Base-by-base conservation (phyloP, 2,113 vertebrate species). In the Mesoclemmys tuberculata region DNA sequence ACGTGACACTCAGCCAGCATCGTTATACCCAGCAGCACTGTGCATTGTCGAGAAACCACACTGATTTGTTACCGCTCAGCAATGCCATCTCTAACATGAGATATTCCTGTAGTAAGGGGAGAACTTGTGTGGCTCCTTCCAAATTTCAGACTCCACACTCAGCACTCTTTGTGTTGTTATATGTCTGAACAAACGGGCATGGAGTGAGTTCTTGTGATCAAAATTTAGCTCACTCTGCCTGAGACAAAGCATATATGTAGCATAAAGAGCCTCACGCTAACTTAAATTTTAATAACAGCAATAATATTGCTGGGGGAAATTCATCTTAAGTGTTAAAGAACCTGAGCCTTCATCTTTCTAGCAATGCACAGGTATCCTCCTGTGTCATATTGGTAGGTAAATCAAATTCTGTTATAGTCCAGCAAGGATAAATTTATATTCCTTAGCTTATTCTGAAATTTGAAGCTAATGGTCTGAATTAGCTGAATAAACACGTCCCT, bases 361-460 rank as follows among this genome's bases (percentile, higher is more conserved):
- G 91, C 93, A 27, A 27, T 96, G 86, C 95, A 92, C 84, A 84
- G 84, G 61, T 97, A 92, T 93, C 95, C 82, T 94, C 51, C 1
- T 16, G 46, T 54, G 55, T 85, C 77, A n/a, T 2, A 22, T 84
- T 97, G 88, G 71, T 85, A 85, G 88, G 82, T 52, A 46, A 86
- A 95, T 64, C 54, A 90, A 82, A 77, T 80, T 82, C 56, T 87
- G 55, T 80, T 56, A 18, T 80, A 89, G 84, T n/a, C 82, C 90
- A 74, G 12, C 0, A 0, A 4, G 52, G 29, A 27, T 80, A 84
- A 64, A 56, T 46, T 41, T 71, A 71, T 71, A 77, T 46, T 71
- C 19, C 61, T 95, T 71, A 61, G 80, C 86, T 83, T 78, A 87
- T 89, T 85, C 85, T 90, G 88, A 85, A 92, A 46, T 41, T 44